Conservation (phyloP, 2,888 invertebrate species). For the Thereva unica region DNA sequence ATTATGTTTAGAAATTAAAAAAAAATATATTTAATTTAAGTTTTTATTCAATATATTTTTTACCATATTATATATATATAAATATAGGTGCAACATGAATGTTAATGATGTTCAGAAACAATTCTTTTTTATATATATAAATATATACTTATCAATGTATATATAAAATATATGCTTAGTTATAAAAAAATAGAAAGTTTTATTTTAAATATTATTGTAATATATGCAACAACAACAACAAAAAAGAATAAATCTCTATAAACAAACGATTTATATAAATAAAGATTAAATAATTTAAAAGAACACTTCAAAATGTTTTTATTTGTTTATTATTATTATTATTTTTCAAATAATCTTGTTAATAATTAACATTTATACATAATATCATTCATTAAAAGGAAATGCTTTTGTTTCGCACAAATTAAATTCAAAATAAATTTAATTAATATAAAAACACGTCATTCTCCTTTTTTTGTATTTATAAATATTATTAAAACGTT, state of each 20-base stretch:
- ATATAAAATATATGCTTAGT: not conserved
- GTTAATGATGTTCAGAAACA: slow-evolving; percentile 28
- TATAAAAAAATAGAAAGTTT: slow-evolving; percentile 17
- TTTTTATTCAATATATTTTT: no score
- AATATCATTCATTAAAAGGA: no score
- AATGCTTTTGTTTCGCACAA: no score
- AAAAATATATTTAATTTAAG: no score
- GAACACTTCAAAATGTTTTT: slow-evolving; percentile 30
- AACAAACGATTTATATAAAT: slow-evolving; percentile 38
- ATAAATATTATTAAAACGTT: no score
- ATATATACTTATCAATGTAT: no score
- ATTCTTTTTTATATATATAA: slow-evolving; percentile 11
- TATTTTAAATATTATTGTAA: slow-evolving; percentile 34
- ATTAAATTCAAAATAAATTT: no score
- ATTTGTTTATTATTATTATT: slow-evolving; percentile 10
- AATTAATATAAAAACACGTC: no score
- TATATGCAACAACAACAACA: slow-evolving; percentile 2
- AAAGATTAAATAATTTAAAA: slow-evolving; percentile 37
- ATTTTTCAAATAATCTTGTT: not conserved
- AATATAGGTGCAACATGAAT: slow-evolving; percentile 42
- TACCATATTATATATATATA: no score
- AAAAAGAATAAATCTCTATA: slow-evolving; percentile 28
- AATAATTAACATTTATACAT: no score
- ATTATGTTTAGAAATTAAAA: no score
- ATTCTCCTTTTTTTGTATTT: no score